phyloP scores from a whole-genome alignment of 2,888 invertebrate genomes.

The Fragum sueziense region DNA sequence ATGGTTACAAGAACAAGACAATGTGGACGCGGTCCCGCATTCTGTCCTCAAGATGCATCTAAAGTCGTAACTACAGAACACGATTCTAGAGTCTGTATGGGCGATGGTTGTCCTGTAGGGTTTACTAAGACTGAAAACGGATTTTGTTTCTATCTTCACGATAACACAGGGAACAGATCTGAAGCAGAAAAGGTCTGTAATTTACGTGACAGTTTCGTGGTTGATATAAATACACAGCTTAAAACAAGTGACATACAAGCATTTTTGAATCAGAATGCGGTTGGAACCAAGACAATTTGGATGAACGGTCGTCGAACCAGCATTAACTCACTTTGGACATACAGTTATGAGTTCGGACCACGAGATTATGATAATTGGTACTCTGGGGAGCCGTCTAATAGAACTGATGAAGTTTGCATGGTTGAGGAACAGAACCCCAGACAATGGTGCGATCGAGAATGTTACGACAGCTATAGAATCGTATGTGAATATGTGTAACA shows the following conservation, averaged over 20 bases:
- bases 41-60: neutral
- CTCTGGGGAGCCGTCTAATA: neutral
- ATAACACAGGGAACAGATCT: neutral
- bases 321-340: conserved; percentile 3
- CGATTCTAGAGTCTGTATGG: conserved; percentile 2
- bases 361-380: neutral
- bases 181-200: neutral
- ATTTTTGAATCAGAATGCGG: neutral
- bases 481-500: conserved; percentile 2
- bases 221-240: neutral
- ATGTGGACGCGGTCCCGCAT: conserved; percentile 3
- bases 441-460: conserved; percentile 1
- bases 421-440: neutral
- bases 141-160: neutral
- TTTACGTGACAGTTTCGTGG: neutral
- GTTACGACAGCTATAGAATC: neutral
- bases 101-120: neutral
- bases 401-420: neutral
- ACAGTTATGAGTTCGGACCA: neutral
- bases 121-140: neutral
- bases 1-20: conserved; percentile 8
- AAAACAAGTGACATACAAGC: neutral
- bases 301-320: neutral
- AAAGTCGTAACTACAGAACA: neutral
- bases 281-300: neutral